Percentiles rank a stretch among this genome's conserved stretches.
phyloP scores from a whole-genome alignment of 2,113 vertebrate species.

The Thomomys bottae region DNA sequence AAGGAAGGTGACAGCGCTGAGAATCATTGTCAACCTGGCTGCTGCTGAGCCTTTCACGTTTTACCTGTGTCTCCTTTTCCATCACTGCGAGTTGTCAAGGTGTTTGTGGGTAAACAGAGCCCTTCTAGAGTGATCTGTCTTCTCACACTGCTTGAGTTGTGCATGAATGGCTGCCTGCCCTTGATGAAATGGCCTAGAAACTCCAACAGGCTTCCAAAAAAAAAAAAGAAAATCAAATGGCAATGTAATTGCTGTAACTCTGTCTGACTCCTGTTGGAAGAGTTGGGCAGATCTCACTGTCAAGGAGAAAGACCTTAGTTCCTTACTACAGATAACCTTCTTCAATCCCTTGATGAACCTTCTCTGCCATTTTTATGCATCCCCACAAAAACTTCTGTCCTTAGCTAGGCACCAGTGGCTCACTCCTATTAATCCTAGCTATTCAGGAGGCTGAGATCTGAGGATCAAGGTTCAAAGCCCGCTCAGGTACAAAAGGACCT shows the following conservation, averaged over 20 bases:
- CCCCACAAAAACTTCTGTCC: background rate
- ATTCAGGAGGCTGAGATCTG: too few relatives aligned
- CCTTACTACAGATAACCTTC: background rate
- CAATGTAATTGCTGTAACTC: background rate
- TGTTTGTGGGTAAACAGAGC: slow-evolving; percentile 69
- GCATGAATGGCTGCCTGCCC: slow-evolving; percentile 26
- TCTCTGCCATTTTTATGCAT: background rate
- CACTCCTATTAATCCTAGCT: too few relatives aligned
- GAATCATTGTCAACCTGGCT: background rate
- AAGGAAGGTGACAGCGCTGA: background rate
- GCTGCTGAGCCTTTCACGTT: background rate
- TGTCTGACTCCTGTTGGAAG: background rate
- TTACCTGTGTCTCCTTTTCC: slow-evolving; percentile 43
- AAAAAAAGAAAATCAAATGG: slow-evolving; percentile 7
- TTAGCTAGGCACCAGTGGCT: too few relatives aligned
- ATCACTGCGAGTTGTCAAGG: slow-evolving; percentile 16
- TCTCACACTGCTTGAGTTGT: slow-evolving; percentile 14
- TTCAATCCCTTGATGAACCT: background rate
- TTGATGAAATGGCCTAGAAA: slow-evolving; percentile 27
- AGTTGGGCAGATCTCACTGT: background rate
- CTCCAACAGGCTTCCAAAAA: background rate
- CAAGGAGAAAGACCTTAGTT: background rate
- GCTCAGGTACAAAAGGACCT: too few relatives aligned
- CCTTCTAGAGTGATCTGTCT: slow-evolving; percentile 47
- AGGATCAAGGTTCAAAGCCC: too few relatives aligned